A percentile compares a stretch with the other conserved stretches of the same genome.
phyloP scores from a whole-genome alignment of 92 coral and sea anemone species.

The Siderastrea siderea region DNA sequence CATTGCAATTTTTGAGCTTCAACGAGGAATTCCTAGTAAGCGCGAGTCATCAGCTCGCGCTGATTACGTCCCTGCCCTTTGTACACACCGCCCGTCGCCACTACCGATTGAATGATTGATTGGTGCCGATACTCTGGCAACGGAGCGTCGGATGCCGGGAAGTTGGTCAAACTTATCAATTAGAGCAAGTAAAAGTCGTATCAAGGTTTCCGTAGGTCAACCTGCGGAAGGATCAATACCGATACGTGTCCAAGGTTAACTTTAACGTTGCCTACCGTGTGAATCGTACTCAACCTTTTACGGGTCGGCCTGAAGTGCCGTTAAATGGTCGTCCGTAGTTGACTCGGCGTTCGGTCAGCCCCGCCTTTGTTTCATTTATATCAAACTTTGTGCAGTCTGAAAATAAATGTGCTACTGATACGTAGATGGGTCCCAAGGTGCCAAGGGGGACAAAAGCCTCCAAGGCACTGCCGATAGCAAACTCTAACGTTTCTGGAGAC shows the following conservation, averaged over 20 bases:
- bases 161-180: slow-evolving; percentile 58
- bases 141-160: slow-evolving; percentile 69
- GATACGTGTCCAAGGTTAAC: background rate
- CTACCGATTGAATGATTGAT: slow-evolving; percentile 78
- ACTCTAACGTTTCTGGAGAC: too few relatives aligned
- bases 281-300: slow-evolving; percentile 25
- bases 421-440: too few relatives aligned
- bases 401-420: too few relatives aligned
- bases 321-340: too few relatives aligned
- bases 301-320: too few relatives aligned
- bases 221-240: slow-evolving; percentile 60
- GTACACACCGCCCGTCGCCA: slow-evolving; percentile 64
- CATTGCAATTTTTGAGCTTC: slow-evolving; percentile 58
- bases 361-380: too few relatives aligned
- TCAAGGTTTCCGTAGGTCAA: slow-evolving; percentile 49
- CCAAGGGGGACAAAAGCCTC: too few relatives aligned
- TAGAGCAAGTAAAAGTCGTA: slow-evolving; percentile 51
- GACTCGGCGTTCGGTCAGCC: too few relatives aligned
- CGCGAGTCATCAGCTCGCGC: slow-evolving; percentile 73
- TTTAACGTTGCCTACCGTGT: background rate
- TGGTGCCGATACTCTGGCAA: slow-evolving; percentile 60
- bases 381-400: too few relatives aligned
- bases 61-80: slow-evolving; percentile 53
- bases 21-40: slow-evolving; percentile 81
- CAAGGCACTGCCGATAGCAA: too few relatives aligned